Conservation (phyloP, 2,113 vertebrate species). For the Paraplagusia blochii region DNA sequence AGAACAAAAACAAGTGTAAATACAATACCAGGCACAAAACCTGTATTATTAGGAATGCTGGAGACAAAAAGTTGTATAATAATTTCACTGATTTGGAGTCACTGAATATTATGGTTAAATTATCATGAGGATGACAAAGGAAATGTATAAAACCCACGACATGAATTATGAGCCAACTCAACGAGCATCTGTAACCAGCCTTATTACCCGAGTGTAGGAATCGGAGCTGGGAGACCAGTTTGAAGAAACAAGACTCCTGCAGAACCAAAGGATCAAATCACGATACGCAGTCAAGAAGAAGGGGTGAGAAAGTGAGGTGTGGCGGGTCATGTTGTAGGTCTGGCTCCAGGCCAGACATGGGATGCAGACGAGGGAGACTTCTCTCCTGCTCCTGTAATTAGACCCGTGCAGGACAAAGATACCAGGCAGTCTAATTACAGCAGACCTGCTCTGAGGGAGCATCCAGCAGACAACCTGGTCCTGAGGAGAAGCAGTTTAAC, state of each 20-base stretch:
- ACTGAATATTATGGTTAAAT: too few species aligned
- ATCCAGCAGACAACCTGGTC: constrained; percentile 7
- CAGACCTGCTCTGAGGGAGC: constrained; percentile 5
- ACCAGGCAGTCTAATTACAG: constrained; percentile 12
- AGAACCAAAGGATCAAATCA: constrained; percentile 45
- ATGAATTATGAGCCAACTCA: too few species aligned
- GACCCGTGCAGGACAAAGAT: constrained; percentile 7
- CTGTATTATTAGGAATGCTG: too few species aligned
- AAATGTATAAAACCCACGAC: too few species aligned
- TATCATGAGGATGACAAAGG: too few species aligned
- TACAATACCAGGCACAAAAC: too few species aligned
- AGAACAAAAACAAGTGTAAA: too few species aligned
- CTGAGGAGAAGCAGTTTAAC: constrained; percentile 4
- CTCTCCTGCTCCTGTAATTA: constrained; percentile 25
- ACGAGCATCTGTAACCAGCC: too few species aligned
- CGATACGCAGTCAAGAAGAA: constrained; percentile 44
- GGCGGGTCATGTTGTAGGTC: constrained; percentile 31
- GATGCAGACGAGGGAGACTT: constrained; percentile 17
- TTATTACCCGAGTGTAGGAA: too few species aligned
- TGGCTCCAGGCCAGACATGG: constrained; percentile 17
- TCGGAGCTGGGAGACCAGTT: too few species aligned
- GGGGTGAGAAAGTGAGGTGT: constrained; percentile 12
- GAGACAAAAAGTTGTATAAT: too few species aligned
- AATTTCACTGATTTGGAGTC: too few species aligned
- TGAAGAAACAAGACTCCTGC: not conserved